Percentiles rank a stretch among this genome's conserved stretches.
Evolutionary conservation across 2,113 vertebrate species (phyloP).

Genomic region (Eurypyga helias): DNA sequence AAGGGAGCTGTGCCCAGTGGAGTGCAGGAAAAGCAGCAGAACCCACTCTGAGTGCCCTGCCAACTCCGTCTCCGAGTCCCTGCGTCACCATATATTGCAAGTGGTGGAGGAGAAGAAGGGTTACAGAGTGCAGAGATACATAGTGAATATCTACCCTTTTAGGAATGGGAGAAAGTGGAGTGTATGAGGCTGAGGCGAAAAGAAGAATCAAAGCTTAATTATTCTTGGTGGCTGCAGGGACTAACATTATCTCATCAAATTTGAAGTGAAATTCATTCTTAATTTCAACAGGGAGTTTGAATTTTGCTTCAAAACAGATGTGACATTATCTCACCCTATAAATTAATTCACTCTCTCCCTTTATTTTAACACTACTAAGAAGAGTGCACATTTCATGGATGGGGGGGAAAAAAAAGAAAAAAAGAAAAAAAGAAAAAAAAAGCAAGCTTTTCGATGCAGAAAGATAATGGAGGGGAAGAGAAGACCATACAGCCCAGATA

Average conservation of each 20-base stretch:
- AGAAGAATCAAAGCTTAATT: not conserved
- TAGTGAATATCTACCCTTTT: not conserved
- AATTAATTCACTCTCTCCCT: not conserved
- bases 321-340: not conserved
- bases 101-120: not conserved
- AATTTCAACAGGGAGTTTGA: not conserved
- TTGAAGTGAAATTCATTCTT: not conserved
- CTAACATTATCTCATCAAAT: not conserved
- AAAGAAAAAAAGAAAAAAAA: not conserved
- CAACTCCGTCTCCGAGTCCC: not conserved
- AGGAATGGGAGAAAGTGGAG: not conserved
- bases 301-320: not conserved
- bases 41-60: not conserved
- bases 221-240: not conserved
- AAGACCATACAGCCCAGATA: not conserved
- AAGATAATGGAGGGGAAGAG: not conserved
- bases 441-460: not conserved
- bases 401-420: not conserved
- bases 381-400: not conserved
- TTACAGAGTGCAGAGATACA: rapidly evolving
- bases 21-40: rapidly evolving
- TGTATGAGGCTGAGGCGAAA: not conserved
- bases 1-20: no score
- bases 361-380: not conserved
- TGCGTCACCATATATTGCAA: not conserved